Conservation (phyloP, 2,888 invertebrate species). For the Cantharis lateralis region DNA sequence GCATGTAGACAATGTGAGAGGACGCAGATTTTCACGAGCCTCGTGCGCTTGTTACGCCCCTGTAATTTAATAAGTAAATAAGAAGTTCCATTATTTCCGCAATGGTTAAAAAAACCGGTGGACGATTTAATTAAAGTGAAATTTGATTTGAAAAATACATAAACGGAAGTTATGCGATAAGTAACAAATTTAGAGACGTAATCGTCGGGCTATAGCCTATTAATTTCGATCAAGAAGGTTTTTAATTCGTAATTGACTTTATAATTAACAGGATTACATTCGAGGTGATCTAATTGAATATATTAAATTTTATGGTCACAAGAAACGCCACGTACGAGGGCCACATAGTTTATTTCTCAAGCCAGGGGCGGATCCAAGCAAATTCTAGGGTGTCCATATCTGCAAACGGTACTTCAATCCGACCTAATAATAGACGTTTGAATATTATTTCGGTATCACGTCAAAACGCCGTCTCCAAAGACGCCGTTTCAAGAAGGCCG, state of each 20-base stretch:
- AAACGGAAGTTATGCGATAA: not conserved
- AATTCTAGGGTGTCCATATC: no score
- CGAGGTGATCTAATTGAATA: not conserved
- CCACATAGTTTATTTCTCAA: no score
- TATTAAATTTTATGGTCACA: not conserved
- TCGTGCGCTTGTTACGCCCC: not conserved
- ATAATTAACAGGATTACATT: not conserved
- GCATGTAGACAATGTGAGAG: not conserved
- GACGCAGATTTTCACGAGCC: not conserved
- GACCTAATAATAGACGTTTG: not conserved
- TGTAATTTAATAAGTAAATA: not conserved
- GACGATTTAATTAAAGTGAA: not conserved
- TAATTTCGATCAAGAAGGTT: not conserved
- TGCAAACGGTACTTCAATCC: not conserved
- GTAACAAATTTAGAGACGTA: not conserved
- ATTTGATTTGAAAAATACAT: not conserved
- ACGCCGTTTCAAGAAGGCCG: no score
- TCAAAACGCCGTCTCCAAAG: no score
- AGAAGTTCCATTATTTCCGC: not conserved
- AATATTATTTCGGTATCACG: no score
- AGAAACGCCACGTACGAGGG: not conserved
- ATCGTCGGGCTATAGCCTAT: not conserved
- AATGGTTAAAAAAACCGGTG: not conserved
- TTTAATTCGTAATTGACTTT: not conserved
- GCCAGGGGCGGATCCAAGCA: no score